A percentile compares a stretch with the other conserved stretches of the same genome.
phyloP scores from a whole-genome alignment of 2,888 invertebrate species.

The Drosophila lacicola region DNA sequence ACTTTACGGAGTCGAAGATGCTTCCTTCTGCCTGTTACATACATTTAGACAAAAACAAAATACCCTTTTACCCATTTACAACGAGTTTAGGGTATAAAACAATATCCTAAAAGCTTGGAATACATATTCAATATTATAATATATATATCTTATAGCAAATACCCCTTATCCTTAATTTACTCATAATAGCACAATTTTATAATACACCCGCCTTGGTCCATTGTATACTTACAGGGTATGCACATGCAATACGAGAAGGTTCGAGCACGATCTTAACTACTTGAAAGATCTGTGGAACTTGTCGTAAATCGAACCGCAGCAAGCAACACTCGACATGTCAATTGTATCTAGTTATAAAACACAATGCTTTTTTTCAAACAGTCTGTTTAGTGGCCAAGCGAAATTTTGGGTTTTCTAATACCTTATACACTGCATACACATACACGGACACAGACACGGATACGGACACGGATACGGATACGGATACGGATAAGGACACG shows the following conservation, averaged over 20 bases:
- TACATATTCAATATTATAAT: too few species aligned
- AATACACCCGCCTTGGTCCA: too few species aligned
- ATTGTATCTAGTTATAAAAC: neutral
- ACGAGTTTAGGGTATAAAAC: too few species aligned
- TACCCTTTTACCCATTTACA: too few species aligned
- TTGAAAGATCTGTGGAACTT: neutral
- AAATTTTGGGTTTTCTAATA: constrained; percentile 24
- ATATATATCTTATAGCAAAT: too few species aligned
- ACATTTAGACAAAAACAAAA: too few species aligned
- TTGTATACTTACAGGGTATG: neutral
- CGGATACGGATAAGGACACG: too few species aligned
- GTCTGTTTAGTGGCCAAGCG: constrained; percentile 7
- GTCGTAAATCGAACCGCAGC: neutral
- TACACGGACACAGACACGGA: neutral
- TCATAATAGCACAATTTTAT: too few species aligned
- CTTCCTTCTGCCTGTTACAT: too few species aligned
- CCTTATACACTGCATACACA: neutral
- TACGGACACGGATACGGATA: neutral
- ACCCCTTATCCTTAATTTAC: too few species aligned
- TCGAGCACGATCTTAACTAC: constrained; percentile 1
- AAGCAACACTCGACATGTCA: constrained; percentile 17
- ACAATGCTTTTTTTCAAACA: neutral
- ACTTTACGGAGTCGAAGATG: too few species aligned
- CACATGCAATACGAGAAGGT: neutral
- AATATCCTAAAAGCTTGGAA: too few species aligned